A percentile compares a stretch with the other conserved stretches of the same genome.
Conservation (phyloP, 1,140 invertebrate genomes). For the Papilio polyxenes region DNA sequence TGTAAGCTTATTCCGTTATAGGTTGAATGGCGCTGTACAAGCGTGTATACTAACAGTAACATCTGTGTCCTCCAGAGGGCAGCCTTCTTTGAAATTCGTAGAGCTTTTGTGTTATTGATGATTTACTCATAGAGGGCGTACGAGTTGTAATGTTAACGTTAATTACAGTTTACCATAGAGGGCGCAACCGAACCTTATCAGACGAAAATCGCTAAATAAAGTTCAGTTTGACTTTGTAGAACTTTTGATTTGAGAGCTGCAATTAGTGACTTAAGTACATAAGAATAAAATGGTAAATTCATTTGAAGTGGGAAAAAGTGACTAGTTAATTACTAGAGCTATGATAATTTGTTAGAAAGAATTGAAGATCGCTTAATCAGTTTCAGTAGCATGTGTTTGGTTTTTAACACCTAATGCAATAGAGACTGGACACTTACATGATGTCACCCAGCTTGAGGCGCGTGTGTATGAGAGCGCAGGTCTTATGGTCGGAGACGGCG, state of each 20-base stretch:
- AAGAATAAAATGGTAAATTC: neutral
- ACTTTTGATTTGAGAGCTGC: neutral
- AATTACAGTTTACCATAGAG: neutral
- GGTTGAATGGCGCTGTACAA: neutral
- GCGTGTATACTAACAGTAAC: neutral
- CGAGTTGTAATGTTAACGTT: neutral
- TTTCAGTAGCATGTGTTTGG: too few species aligned
- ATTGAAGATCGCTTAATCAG: too few species aligned
- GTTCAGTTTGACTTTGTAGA: neutral
- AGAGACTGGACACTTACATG: constrained; percentile 86
- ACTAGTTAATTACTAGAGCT: too few species aligned
- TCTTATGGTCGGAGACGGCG: constrained; percentile 93
- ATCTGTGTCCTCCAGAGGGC: neutral
- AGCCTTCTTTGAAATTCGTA: neutral
- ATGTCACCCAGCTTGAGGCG: constrained; percentile 94
- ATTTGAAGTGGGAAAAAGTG: too few species aligned
- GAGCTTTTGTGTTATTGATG: neutral
- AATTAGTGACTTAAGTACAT: neutral
- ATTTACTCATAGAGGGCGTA: neutral
- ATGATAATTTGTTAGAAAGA: too few species aligned
- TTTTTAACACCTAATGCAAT: too few species aligned
- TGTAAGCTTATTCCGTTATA: neutral
- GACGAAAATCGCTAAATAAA: neutral
- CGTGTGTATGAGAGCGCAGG: constrained; percentile 95
- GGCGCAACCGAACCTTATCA: neutral